A percentile compares a stretch with the other conserved stretches of the same genome.
Evolutionary conservation across 92 coral and sea anemone species (phyloP).

Genomic region (Meandrina meandrites): DNA sequence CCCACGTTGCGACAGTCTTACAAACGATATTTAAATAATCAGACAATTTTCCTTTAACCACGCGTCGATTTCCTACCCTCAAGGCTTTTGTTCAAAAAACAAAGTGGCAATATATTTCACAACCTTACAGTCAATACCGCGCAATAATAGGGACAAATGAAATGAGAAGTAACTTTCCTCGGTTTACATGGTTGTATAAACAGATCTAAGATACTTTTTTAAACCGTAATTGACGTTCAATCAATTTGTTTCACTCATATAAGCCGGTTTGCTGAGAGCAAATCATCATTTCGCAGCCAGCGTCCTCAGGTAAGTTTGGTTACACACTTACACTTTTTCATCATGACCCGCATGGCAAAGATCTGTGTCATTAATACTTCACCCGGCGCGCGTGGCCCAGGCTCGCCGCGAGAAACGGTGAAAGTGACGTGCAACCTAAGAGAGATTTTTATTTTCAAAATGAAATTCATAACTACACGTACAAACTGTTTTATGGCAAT

Average conservation of each 20-base stretch:
- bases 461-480: background rate
- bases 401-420: no score
- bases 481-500: background rate
- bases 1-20: slow-evolving; percentile 12
- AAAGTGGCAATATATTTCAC: background rate
- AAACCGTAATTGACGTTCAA: background rate
- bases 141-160: background rate
- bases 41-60: background rate
- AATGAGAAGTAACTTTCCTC: background rate
- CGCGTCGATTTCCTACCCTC: background rate
- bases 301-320: slow-evolving; percentile 7
- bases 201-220: background rate
- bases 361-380: no score
- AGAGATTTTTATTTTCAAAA: background rate
- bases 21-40: background rate
- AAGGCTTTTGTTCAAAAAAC: slow-evolving; percentile 3
- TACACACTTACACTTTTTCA: no score
- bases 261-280: background rate
- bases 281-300: background rate
- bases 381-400: no score
- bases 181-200: slow-evolving; percentile 26
- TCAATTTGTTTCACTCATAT: slow-evolving; percentile 8
- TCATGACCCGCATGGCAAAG: no score
- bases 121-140: background rate
- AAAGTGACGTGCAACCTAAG: no score